These are phyloP conservation scores for Potorous gilbertii DNA, from an alignment of 2,797 vertebrate genomes.

Conservation along the genomic window DNA sequence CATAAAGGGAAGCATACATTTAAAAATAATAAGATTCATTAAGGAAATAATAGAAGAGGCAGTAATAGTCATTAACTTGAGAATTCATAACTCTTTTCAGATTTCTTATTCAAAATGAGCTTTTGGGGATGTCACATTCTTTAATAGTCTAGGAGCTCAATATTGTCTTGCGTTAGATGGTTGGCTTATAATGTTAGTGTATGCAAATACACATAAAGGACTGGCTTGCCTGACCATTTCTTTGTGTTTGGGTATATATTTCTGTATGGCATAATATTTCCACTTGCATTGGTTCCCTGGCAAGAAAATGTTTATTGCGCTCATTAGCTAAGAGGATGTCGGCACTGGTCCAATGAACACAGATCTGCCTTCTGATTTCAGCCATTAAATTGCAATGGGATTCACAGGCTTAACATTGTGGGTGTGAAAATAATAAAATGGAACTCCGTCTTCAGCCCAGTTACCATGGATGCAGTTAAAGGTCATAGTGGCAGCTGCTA, in stretches of 20 bases:
- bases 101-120: conserved; percentile 70
- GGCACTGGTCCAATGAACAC: conserved; percentile 96
- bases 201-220: conserved; percentile 81
- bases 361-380: conserved; percentile 92
- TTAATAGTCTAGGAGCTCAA: conserved; percentile 71
- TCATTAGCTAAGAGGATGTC: conserved; percentile 98
- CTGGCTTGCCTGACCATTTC: conserved; percentile 83
- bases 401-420: conserved; percentile 90
- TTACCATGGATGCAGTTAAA: conserved; percentile 94
- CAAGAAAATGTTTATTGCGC: conserved; percentile 98
- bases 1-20: conserved; percentile 64
- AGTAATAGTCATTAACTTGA: conserved; percentile 74
- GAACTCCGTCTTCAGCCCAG: conserved; percentile 90
- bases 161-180: conserved; percentile 57
- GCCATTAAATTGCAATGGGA: conserved; percentile 91
- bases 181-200: conserved; percentile 70
- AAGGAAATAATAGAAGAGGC: conserved; percentile 79
- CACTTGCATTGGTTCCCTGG: conserved; percentile 93
- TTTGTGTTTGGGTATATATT: conserved; percentile 92
- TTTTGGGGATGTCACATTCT: conserved; percentile 57
- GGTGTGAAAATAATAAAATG: conserved; percentile 91
- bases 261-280: conserved; percentile 94
- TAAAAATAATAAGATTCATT: conserved; percentile 77
- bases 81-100: conserved; percentile 77
- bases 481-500: conserved; percentile 94